Evolutionary conservation across 2,113 vertebrate species (phyloP).

Genomic region (Pungitius pungitius): DNA sequence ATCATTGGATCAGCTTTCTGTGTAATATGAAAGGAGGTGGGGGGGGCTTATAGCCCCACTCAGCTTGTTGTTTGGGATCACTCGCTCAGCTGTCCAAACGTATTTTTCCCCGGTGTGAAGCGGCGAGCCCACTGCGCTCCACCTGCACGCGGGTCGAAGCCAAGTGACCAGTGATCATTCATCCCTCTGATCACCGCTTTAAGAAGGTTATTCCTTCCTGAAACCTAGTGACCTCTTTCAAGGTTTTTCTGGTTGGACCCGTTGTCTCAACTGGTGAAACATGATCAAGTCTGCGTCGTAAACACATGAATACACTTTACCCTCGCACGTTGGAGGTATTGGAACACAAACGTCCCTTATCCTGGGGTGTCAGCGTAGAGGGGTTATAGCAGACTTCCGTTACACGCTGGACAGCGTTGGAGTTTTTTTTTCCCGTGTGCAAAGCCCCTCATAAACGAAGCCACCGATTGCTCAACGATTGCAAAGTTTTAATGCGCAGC

Average conservation of each 20-base stretch:
- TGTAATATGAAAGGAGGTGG: neutral
- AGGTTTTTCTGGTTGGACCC: too few relatives aligned
- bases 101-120: neutral
- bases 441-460: neutral
- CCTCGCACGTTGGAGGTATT: neutral
- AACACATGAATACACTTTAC: too few relatives aligned
- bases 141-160: too few relatives aligned
- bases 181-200: neutral
- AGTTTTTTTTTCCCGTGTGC: neutral
- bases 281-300: too few relatives aligned
- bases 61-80: neutral
- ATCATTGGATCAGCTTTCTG: neutral
- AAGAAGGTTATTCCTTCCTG: too few relatives aligned
- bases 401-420: neutral
- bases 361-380: neutral
- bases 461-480: neutral
- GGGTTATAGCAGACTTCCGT: conserved; percentile 9
- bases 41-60: neutral
- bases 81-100: neutral
- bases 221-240: too few relatives aligned
- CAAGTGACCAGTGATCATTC: too few relatives aligned
- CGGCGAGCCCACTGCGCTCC: neutral
- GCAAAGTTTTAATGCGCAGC: neutral
- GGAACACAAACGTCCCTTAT: neutral
- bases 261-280: too few relatives aligned